phyloP scores from a whole-genome alignment of 1,140 invertebrate species.

The Musca domestica region DNA sequence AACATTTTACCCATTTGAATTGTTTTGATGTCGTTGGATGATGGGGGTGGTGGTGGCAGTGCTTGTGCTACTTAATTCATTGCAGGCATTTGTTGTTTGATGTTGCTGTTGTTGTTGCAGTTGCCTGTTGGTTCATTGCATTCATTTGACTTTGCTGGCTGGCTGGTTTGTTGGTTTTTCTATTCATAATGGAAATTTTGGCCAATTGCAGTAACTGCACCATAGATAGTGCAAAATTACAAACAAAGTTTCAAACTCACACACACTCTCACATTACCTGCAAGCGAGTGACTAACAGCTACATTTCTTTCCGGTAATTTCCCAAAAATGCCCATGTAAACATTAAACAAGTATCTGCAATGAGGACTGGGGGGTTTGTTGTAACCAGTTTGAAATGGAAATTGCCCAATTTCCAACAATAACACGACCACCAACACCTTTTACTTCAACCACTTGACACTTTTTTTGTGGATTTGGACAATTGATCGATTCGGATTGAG shows the following conservation, averaged over 20 bases:
- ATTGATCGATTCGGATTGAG: too few relatives aligned
- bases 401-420: too few relatives aligned
- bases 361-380: too few relatives aligned
- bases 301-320: too few relatives aligned
- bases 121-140: constrained; percentile 2
- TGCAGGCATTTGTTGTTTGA: neutral
- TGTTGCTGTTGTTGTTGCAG: constrained; percentile 21
- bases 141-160: neutral
- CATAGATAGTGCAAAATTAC: neutral
- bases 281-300: too few relatives aligned
- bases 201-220: neutral
- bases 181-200: neutral
- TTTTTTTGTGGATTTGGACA: too few relatives aligned
- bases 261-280: too few relatives aligned
- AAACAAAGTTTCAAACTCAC: neutral
- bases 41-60: neutral
- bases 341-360: neutral
- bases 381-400: too few relatives aligned
- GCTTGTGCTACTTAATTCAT: too few relatives aligned
- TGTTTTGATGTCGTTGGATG: constrained; percentile 24
- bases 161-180: neutral
- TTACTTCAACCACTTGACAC: too few relatives aligned
- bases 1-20: neutral
- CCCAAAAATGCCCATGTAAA: too few relatives aligned
- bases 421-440: too few relatives aligned